These are phyloP conservation scores for Cryptocheilus praepositus DNA, from an alignment of 2,888 invertebrate genomes.

Conservation along the genomic window DNA sequence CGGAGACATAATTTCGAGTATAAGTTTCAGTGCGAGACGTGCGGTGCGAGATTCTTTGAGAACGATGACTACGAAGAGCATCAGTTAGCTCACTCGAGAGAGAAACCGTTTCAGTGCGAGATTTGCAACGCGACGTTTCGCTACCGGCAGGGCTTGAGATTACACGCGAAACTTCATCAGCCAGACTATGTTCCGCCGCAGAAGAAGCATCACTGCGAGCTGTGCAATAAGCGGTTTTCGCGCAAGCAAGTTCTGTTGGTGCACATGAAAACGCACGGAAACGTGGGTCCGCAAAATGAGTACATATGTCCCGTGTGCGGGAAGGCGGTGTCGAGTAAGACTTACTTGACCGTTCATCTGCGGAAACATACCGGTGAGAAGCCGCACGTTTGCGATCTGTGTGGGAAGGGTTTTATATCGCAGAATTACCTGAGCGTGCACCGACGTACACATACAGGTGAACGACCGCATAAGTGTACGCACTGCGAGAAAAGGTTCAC, in stretches of 20 bases:
- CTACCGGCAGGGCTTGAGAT: conserved; percentile 68
- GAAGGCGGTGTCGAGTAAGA: conserved; percentile 78
- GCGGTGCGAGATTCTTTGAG: conserved; percentile 66
- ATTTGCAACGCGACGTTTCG: conserved; percentile 72
- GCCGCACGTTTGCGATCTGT: conserved; percentile 78
- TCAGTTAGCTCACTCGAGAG: conserved; percentile 60
- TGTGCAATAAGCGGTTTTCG: conserved; percentile 72
- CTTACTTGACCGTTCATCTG: conserved; percentile 80
- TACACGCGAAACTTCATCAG: conserved; percentile 72
- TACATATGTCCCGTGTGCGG: conserved; percentile 80
- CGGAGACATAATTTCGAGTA: conserved; percentile 66
- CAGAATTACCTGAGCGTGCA: conserved; percentile 73
- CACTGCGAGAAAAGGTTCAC: conserved; percentile 72
- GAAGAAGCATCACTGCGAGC: conserved; percentile 71
- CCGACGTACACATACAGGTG: conserved; percentile 71
- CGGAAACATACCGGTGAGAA: conserved; percentile 80
- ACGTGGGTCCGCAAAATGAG: conserved; percentile 74
- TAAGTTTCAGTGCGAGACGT: conserved; percentile 70
- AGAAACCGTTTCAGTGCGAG: conserved; percentile 71
- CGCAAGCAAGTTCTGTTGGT: conserved; percentile 71
- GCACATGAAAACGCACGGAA: conserved; percentile 72
- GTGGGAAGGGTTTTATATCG: conserved; percentile 71
- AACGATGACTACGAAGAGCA: conserved; percentile 68
- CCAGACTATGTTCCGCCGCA: conserved; percentile 73
- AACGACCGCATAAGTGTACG: conserved; percentile 70